phyloP scores from a whole-genome alignment of 2,888 invertebrate genomes.

The Shargacucullia verbasci region DNA sequence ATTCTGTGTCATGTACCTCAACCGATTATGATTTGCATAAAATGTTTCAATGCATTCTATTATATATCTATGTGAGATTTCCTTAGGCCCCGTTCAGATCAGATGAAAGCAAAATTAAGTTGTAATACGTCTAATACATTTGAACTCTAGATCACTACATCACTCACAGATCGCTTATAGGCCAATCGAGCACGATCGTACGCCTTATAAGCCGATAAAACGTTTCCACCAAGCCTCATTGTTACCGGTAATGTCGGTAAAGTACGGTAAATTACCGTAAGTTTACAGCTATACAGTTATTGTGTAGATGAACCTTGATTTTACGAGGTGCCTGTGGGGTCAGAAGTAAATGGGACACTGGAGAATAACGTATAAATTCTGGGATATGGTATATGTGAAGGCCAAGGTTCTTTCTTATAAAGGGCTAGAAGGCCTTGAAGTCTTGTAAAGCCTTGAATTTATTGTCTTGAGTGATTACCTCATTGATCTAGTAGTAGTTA shows the following conservation, averaged over 20 bases:
- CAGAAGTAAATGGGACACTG: conserved; percentile 62
- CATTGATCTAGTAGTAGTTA: too few species aligned
- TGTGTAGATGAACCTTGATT: conserved; percentile 66
- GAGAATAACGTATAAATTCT: conserved; percentile 34
- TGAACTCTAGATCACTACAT: conserved; percentile 24
- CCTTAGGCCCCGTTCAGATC: too few species aligned
- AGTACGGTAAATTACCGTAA: conserved; percentile 70
- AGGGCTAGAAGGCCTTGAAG: too few species aligned
- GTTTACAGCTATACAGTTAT: conserved; percentile 64
- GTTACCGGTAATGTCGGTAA: conserved; percentile 66
- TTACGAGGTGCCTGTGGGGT: conserved; percentile 63
- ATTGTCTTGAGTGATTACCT: too few species aligned
- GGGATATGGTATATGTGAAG: conserved; percentile 29
- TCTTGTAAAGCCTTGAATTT: too few species aligned
- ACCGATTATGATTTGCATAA: too few species aligned
- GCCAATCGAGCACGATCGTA: conserved; percentile 46
- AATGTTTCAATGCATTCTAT: too few species aligned
- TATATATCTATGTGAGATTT: too few species aligned
- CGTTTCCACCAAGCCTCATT: conserved; percentile 51
- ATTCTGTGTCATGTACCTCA: too few species aligned
- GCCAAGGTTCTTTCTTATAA: not conserved
- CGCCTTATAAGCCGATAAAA: conserved; percentile 55
- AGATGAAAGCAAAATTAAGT: conserved; percentile 20
- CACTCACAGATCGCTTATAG: conserved; percentile 45
- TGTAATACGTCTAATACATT: conserved; percentile 13